A percentile compares a stretch with the other conserved stretches of the same genome.
These are phyloP conservation scores for Macroglossus sobrinus DNA, from an alignment of 2,113 vertebrate genomes.

Conservation along the genomic window DNA sequence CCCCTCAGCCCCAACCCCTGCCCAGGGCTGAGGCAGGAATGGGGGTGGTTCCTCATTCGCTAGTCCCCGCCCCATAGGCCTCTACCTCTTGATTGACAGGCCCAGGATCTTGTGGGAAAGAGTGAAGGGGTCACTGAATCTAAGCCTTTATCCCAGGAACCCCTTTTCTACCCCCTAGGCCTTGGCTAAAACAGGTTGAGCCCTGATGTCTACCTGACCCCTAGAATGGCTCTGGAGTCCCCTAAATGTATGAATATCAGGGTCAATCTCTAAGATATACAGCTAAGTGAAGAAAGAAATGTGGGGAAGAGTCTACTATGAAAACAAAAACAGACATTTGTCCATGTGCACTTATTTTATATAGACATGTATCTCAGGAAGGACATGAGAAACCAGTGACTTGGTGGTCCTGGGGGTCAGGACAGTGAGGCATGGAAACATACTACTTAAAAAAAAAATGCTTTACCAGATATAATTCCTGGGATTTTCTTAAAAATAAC, in stretches of 20 bases:
- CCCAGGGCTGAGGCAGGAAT: neutral
- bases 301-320: neutral
- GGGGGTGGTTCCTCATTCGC: conserved; percentile 82
- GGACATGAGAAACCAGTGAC: neutral
- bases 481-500: neutral
- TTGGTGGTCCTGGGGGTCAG: neutral
- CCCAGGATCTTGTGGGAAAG: conserved; percentile 1
- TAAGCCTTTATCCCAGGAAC: neutral
- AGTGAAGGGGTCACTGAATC: neutral
- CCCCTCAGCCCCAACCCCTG: conserved; percentile 31
- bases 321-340: neutral
- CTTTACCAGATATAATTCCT: neutral
- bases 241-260: neutral
- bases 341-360: neutral
- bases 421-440: neutral
- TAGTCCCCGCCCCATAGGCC: conserved; percentile 67
- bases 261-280: neutral
- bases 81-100: conserved; percentile 74
- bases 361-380: neutral
- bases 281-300: neutral
- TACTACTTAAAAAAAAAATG: neutral
- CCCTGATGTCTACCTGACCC: neutral
- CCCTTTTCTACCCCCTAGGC: neutral
- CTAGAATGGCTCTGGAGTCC: neutral
- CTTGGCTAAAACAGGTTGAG: neutral